Percentiles rank a stretch among this genome's conserved stretches.
Evolutionary conservation across 2,113 vertebrate species (phyloP).

Genomic region (Microcebus lehilahytsara): DNA sequence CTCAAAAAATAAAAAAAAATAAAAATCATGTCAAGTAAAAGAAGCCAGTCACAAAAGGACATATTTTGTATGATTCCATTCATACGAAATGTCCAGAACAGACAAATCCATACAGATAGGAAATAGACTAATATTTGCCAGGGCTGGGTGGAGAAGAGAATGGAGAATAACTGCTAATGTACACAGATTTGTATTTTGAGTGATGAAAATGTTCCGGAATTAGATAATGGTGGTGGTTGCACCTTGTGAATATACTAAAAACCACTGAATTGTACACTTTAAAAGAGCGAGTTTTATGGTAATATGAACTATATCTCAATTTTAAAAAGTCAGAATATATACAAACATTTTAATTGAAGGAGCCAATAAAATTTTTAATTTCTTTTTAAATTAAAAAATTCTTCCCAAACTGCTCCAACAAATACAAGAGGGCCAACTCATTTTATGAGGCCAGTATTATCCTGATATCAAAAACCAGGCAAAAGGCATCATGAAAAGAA

Average conservation of each 20-base stretch:
- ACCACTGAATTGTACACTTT: background rate
- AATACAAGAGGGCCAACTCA: background rate
- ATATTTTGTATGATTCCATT: background rate
- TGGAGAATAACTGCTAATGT: background rate
- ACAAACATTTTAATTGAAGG: background rate
- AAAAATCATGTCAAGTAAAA: background rate
- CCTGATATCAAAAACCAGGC: background rate
- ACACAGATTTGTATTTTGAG: background rate
- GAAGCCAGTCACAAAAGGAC: background rate
- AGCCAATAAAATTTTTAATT: background rate
- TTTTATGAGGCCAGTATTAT: background rate
- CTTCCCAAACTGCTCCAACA: background rate
- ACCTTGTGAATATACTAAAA: background rate
- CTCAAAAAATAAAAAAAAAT: no score
- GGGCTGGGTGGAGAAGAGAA: background rate
- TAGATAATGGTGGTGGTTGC: background rate
- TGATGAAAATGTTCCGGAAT: background rate
- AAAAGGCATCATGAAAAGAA: background rate
- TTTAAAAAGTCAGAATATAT: background rate
- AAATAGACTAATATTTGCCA: background rate
- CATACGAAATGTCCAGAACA: background rate
- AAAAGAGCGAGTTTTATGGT: background rate
- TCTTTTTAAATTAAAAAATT: background rate
- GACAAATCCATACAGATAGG: background rate
- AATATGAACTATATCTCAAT: background rate